phyloP scores from a whole-genome alignment of 2,888 invertebrate species.

The Drosophila mimica region DNA sequence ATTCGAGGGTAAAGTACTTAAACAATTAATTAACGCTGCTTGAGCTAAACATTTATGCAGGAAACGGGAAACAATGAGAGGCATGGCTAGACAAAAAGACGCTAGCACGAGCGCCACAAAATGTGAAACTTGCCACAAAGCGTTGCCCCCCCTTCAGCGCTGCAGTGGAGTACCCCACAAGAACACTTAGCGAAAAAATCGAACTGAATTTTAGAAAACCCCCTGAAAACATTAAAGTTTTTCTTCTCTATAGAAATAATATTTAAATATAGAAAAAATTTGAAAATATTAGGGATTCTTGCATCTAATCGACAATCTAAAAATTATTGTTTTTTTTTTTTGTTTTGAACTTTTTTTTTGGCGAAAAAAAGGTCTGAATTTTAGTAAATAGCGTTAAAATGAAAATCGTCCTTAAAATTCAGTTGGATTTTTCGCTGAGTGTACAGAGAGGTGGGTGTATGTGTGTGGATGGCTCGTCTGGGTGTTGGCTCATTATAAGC shows the following conservation, averaged over 20 bases:
- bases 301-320: not conserved
- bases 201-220: not conserved
- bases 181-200: not conserved
- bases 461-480: slow-evolving; percentile 6
- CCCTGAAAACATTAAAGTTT: not conserved
- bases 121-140: slow-evolving; percentile 46
- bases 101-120: slow-evolving; percentile 27
- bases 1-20: slow-evolving; percentile 71
- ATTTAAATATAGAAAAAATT: too few species aligned
- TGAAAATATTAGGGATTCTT: too few species aligned
- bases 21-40: slow-evolving; percentile 77
- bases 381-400: too few species aligned
- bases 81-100: slow-evolving; percentile 48
- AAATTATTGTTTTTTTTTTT: not conserved
- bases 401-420: not conserved
- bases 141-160: slow-evolving; percentile 23
- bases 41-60: slow-evolving; percentile 56
- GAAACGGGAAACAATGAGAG: slow-evolving; percentile 62
- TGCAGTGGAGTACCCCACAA: slow-evolving; percentile 8
- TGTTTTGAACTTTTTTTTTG: too few species aligned
- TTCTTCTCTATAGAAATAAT: not conserved
- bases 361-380: too few species aligned
- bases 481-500: slow-evolving; percentile 47
- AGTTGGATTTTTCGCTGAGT: not conserved
- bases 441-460: not conserved